These are phyloP conservation scores for Tachysurus fulvidraco DNA, from an alignment of 2,113 vertebrate genomes.

Conservation along the genomic window DNA sequence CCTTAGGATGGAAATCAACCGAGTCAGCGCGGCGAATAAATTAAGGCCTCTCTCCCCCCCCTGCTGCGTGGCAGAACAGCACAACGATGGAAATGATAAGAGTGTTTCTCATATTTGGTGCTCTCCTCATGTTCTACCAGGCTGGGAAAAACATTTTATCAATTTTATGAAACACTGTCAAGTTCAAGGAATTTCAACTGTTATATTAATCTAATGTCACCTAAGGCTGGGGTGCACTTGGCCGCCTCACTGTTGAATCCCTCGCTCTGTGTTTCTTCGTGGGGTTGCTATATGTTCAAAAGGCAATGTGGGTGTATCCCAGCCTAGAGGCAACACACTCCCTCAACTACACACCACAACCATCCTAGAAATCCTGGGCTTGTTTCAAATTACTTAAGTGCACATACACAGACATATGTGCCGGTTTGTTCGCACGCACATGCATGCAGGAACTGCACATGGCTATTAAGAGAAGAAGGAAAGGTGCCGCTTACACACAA, in stretches of 20 bases:
- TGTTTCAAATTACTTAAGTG: slow-evolving; percentile 48
- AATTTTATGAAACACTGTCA: slow-evolving; percentile 26
- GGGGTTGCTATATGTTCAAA: neutral
- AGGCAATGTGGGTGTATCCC: slow-evolving; percentile 27
- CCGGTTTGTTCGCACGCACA: slow-evolving; percentile 31
- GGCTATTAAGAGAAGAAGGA: neutral
- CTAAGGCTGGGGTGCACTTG: slow-evolving; percentile 25
- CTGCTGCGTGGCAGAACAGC: slow-evolving; percentile 30
- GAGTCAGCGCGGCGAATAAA: slow-evolving; percentile 35
- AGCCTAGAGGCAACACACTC: neutral
- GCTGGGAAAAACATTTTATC: slow-evolving; percentile 13
- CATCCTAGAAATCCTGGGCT: neutral
- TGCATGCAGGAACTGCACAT: neutral
- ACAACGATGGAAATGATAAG: neutral
- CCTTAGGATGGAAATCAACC: slow-evolving; percentile 55
- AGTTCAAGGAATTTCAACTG: slow-evolving; percentile 44
- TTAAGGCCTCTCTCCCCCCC: slow-evolving; percentile 21
- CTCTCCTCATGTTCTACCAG: neutral
- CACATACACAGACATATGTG: slow-evolving; percentile 29
- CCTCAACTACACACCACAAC: neutral
- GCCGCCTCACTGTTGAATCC: slow-evolving; percentile 32
- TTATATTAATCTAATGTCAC: slow-evolving; percentile 43
- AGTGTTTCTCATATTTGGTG: neutral
- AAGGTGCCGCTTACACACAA: slow-evolving; percentile 4
- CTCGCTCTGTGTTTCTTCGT: slow-evolving; percentile 21